Evolutionary conservation across 2,113 vertebrate genomes (phyloP).

Genomic region (Spea bombifrons): DNA sequence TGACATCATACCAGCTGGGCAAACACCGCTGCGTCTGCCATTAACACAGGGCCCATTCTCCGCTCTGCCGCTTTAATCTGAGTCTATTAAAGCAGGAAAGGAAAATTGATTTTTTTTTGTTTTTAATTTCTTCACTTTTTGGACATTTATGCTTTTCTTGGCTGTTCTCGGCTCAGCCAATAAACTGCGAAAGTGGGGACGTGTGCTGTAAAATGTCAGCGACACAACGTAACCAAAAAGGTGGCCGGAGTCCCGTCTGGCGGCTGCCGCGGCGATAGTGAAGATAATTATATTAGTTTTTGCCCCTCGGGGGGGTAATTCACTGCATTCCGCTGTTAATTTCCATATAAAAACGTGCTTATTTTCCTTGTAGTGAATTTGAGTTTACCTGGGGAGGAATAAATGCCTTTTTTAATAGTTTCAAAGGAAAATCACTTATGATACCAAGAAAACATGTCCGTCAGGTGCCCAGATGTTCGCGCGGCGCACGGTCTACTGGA

Average conservation of each 20-base stretch:
- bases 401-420: background rate
- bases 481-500: no score
- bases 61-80: constrained; percentile 28
- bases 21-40: background rate
- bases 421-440: no score
- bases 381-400: background rate
- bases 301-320: background rate
- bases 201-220: constrained; percentile 6
- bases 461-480: no score
- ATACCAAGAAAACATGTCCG: no score
- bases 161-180: background rate
- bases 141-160: constrained; percentile 15
- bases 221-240: constrained; percentile 3
- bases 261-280: background rate
- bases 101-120: constrained; percentile 52
- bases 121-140: background rate
- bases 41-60: constrained; percentile 4
- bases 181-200: background rate
- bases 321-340: constrained; percentile 1
- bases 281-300: constrained; percentile 3
- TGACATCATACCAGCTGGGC: constrained; percentile 29
- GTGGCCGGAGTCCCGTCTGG: background rate
- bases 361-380: background rate
- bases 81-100: constrained; percentile 60
- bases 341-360: background rate